Conservation (phyloP, 2,888 invertebrate genomes). For the Syrista parreyssii region DNA sequence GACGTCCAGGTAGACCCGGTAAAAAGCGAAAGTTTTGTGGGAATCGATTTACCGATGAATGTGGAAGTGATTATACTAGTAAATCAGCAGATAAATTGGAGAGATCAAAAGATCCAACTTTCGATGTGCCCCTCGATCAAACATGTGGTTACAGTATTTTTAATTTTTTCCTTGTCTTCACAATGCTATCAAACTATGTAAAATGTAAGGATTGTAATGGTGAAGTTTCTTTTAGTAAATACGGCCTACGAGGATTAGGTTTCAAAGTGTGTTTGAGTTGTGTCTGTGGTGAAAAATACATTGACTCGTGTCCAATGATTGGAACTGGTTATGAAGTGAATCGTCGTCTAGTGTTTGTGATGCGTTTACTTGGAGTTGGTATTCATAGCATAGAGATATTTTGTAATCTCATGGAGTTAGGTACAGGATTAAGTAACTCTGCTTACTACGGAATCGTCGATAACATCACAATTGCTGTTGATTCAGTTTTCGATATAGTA, state of each 20-base stretch:
- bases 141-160: constrained; percentile 11
- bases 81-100: no score
- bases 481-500: constrained; percentile 23
- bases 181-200: constrained; percentile 21
- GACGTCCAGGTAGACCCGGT: no score
- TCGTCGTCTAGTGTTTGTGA: constrained; percentile 31
- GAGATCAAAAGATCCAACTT: constrained; percentile 10
- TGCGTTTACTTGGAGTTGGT: constrained; percentile 31
- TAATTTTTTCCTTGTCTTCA: constrained; percentile 15
- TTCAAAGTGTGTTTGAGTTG: constrained; percentile 30
- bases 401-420: constrained; percentile 31
- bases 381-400: constrained; percentile 25
- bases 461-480: constrained; percentile 19
- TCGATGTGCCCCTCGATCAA: constrained; percentile 13
- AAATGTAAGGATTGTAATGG: constrained; percentile 30
- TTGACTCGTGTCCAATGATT: constrained; percentile 30
- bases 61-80: no score
- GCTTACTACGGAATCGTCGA: constrained; percentile 9
- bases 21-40: background rate
- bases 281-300: constrained; percentile 29
- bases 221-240: constrained; percentile 27
- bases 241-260: constrained; percentile 28
- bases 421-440: constrained; percentile 14
- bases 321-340: constrained; percentile 33
- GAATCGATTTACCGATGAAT: no score